Evolutionary conservation across 2,113 vertebrate species (phyloP).

Genomic region (Podarcis cretensis): DNA sequence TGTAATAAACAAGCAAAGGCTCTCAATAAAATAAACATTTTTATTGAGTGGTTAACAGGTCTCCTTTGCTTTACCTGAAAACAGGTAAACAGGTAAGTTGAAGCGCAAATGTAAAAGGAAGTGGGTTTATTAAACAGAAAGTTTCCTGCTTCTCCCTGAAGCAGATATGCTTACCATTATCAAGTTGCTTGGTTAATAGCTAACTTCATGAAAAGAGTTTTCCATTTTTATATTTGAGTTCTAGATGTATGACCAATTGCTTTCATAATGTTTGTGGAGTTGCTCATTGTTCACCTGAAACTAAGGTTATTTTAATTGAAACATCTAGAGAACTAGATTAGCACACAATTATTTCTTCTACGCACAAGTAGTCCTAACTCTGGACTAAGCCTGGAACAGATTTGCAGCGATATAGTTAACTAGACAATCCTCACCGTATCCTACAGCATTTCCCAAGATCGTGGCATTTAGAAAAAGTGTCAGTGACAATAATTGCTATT

Average conservation of each 20-base stretch:
- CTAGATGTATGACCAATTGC: slow-evolving; percentile 6
- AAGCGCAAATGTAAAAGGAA: slow-evolving; percentile 5
- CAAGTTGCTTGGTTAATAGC: slow-evolving; percentile 5
- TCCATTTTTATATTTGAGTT: slow-evolving; percentile 3
- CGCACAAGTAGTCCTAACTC: neutral
- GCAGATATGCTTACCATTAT: slow-evolving; percentile 21
- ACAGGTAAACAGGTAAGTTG: no score
- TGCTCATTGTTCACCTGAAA: slow-evolving; percentile 9
- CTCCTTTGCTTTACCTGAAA: neutral
- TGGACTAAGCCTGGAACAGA: neutral
- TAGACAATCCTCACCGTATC: neutral
- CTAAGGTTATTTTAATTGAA: neutral
- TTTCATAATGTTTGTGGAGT: slow-evolving; percentile 20
- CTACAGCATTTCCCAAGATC: neutral
- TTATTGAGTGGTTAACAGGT: slow-evolving; percentile 1
- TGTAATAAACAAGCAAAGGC: slow-evolving; percentile 14
- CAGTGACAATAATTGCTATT: neutral
- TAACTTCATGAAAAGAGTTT: slow-evolving; percentile 39
- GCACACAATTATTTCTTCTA: neutral
- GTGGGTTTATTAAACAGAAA: slow-evolving; percentile 11
- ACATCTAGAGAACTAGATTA: slow-evolving; percentile 28
- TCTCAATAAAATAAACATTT: neutral
- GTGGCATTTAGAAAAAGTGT: neutral
- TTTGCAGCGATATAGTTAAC: neutral
- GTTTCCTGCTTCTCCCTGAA: slow-evolving; percentile 12